Evolutionary conservation across 2,888 invertebrate genomes (phyloP).

Genomic region (Gerris lacustris): DNA sequence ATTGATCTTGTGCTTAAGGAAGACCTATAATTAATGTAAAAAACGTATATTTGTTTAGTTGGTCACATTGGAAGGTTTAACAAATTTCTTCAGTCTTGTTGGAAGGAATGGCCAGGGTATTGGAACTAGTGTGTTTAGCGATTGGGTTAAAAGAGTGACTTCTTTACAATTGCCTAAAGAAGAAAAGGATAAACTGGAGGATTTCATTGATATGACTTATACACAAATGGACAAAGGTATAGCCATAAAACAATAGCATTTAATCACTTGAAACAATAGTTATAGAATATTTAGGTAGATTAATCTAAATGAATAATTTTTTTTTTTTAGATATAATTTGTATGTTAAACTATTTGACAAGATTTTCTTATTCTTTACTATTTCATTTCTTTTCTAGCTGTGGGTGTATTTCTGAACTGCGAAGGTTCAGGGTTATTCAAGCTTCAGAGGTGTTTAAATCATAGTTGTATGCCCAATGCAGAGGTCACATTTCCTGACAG

Average conservation of each 20-base stretch:
- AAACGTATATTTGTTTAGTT: conserved; percentile 38
- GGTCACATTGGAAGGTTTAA: conserved; percentile 74
- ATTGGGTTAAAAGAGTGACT: conserved; percentile 71
- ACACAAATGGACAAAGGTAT: conserved; percentile 68
- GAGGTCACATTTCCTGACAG: conserved; percentile 72
- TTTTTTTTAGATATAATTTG: too few relatives aligned
- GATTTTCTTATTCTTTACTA: too few relatives aligned
- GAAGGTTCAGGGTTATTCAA: conserved; percentile 83
- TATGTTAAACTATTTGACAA: too few relatives aligned
- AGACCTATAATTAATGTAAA: too few relatives aligned
- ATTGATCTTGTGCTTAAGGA: too few relatives aligned
- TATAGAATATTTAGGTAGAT: too few relatives aligned
- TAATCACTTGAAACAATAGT: too few relatives aligned
- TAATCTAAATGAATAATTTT: too few relatives aligned
- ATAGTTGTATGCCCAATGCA: conserved; percentile 83
- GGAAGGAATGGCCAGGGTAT: conserved; percentile 95
- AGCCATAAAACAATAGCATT: conserved; percentile 18
- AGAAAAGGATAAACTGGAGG: conserved; percentile 55
- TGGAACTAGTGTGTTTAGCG: conserved; percentile 76
- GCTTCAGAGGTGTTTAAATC: conserved; percentile 82
- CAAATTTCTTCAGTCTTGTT: conserved; percentile 48
- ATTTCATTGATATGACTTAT: conserved; percentile 70
- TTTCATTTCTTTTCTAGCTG: conserved; percentile 32
- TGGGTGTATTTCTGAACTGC: conserved; percentile 69
- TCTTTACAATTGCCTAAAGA: conserved; percentile 52